Conservation (phyloP, 2,888 invertebrate genomes). For the Cataglyphis rosenhaueri region DNA sequence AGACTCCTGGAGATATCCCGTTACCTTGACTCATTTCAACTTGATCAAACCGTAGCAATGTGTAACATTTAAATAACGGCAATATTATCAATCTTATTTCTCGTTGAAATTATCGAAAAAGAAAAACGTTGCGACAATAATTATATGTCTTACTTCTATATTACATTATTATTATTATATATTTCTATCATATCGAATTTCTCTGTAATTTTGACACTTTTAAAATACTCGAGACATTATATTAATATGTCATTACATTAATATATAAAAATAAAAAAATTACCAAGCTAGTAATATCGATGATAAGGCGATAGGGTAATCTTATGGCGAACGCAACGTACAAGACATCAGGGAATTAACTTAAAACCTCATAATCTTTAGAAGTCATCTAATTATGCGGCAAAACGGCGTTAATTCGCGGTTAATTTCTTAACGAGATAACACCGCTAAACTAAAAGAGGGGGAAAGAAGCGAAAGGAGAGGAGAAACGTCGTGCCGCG, state of each 20-base stretch:
- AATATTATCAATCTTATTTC: background rate
- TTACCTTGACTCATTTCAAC: constrained; percentile 28
- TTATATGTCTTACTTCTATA: background rate
- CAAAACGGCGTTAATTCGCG: constrained; percentile 75
- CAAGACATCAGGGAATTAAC: constrained; percentile 54
- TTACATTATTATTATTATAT: background rate
- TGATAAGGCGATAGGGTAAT: background rate
- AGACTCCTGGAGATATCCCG: constrained; percentile 31
- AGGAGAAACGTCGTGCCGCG: constrained; percentile 54
- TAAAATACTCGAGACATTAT: background rate
- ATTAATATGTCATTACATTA: background rate
- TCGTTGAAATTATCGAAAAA: background rate
- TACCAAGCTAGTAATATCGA: background rate
- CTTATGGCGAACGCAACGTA: constrained; percentile 2
- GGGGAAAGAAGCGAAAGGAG: background rate
- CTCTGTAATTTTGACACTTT: background rate
- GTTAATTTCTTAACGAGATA: constrained; percentile 79
- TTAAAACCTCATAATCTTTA: constrained; percentile 69
- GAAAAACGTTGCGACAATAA: background rate
- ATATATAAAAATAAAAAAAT: background rate
- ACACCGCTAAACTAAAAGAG: constrained; percentile 59
- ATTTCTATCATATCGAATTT: background rate
- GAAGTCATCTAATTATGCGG: constrained; percentile 76
- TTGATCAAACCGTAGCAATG: constrained; percentile 4
- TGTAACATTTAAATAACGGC: constrained; percentile 1